Percentiles rank a stretch among this genome's conserved stretches.
Conservation (phyloP, 53 echinoderm and acorn worm genomes). For the Luidia sarsii region DNA sequence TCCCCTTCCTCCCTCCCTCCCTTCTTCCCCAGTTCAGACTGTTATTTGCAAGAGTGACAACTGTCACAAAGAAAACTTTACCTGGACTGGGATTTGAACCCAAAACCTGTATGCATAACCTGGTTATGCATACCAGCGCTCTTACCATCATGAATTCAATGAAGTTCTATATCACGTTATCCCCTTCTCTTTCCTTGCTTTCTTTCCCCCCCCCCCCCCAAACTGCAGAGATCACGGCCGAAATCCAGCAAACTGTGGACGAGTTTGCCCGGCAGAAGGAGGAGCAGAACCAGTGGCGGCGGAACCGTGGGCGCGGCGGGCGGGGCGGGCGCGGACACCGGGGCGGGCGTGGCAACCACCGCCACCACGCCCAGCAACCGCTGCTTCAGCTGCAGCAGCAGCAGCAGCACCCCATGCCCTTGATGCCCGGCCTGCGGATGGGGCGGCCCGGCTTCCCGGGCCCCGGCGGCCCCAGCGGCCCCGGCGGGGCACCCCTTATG, state of each 20-base stretch:
- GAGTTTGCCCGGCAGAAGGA: conserved; percentile 68
- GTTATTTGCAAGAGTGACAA: no score
- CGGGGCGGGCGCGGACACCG: conserved; percentile 35
- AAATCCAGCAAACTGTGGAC: conserved; percentile 59
- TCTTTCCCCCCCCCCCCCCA: background rate
- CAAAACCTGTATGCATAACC: background rate
- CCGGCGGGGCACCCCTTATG: conserved; percentile 8
- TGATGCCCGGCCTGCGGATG: background rate
- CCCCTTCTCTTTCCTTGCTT: background rate
- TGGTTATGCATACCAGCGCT: no score
- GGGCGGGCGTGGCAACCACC: conserved; percentile 27
- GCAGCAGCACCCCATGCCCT: conserved; percentile 8
- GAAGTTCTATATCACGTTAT: background rate
- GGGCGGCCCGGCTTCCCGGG: background rate
- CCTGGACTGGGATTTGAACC: no score
- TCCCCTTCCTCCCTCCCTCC: no score
- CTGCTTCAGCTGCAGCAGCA: background rate
- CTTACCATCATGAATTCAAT: background rate
- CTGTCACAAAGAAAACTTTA: no score
- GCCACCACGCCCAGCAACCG: conserved; percentile 9
- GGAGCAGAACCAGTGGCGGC: conserved; percentile 43
- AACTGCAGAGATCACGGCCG: conserved; percentile 61
- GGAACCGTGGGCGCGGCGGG: conserved; percentile 54
- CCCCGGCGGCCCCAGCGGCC: conserved; percentile 12
- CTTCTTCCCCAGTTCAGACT: no score